phyloP scores from a whole-genome alignment of 2,113 vertebrate genomes.

The Hydrochoerus hydrochaeris region DNA sequence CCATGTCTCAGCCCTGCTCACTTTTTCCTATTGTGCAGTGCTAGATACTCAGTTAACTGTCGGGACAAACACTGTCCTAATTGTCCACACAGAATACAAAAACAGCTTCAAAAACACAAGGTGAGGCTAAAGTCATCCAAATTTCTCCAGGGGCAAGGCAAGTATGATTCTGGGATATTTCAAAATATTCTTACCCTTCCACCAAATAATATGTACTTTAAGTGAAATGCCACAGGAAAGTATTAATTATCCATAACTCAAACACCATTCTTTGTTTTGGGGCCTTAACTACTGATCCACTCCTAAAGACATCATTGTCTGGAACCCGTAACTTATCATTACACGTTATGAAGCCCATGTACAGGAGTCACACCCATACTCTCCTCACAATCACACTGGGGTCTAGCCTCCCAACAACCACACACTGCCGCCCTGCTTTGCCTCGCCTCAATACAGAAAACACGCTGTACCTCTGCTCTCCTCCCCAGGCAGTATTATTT shows the following conservation, averaged over 20 bases:
- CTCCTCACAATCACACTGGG: background rate
- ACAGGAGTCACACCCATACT: background rate
- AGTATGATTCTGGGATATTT: background rate
- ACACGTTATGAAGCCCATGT: background rate
- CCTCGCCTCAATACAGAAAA: background rate
- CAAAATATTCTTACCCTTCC: background rate
- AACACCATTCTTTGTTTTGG: background rate
- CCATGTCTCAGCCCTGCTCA: background rate
- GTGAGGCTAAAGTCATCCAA: background rate
- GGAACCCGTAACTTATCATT: background rate
- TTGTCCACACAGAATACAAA: background rate
- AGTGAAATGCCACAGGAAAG: background rate
- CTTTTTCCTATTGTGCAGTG: background rate
- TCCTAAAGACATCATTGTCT: background rate
- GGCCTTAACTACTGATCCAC: background rate
- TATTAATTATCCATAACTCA: background rate
- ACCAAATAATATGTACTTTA: background rate
- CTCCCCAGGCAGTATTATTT: background rate
- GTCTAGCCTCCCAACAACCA: background rate
- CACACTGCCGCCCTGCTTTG: background rate
- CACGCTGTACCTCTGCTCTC: background rate
- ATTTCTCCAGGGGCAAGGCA: background rate
- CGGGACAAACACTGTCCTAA: background rate
- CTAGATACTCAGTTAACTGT: background rate
- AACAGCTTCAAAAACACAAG: slow-evolving; percentile 31